Evolutionary conservation across 2,113 vertebrate species (phyloP).

Genomic region (Lonchura striata): DNA sequence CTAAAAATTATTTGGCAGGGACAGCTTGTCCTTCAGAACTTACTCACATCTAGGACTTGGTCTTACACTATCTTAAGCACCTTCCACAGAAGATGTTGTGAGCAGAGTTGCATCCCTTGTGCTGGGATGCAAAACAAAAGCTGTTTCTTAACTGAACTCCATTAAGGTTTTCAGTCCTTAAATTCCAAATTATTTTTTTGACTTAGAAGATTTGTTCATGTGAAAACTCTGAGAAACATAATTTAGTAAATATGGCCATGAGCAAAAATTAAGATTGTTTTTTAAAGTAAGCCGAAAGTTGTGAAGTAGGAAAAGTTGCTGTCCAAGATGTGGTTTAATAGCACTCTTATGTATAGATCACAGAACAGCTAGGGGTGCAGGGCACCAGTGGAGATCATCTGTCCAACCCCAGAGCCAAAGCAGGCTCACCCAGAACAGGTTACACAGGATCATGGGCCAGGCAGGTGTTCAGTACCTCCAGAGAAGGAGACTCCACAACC

Average conservation of each 20-base stretch:
- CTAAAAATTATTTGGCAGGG: not conserved
- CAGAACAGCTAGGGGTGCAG: not conserved
- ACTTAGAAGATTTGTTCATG: not conserved
- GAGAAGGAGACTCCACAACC: not conserved
- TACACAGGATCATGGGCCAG: not conserved
- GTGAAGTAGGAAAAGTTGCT: not conserved
- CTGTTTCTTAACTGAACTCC: not conserved
- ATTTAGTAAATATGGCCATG: not conserved
- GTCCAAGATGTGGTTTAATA: not conserved
- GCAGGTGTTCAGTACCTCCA: rapidly evolving
- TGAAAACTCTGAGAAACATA: not conserved
- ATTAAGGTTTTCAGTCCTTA: not conserved
- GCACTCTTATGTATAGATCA: not conserved
- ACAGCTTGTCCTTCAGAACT: not conserved
- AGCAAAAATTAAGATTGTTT: not conserved
- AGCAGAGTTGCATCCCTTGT: not conserved
- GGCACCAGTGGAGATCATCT: not conserved
- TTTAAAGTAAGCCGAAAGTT: not conserved
- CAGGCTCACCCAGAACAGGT: not conserved
- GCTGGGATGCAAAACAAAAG: not conserved
- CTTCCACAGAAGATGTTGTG: rapidly evolving
- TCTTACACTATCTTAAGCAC: not conserved
- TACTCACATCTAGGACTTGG: not conserved
- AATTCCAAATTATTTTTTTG: not conserved
- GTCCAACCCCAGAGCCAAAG: not conserved